Base-by-base conservation (phyloP, 2,888 invertebrate genomes). In the Ischnus inquisitorius region DNA sequence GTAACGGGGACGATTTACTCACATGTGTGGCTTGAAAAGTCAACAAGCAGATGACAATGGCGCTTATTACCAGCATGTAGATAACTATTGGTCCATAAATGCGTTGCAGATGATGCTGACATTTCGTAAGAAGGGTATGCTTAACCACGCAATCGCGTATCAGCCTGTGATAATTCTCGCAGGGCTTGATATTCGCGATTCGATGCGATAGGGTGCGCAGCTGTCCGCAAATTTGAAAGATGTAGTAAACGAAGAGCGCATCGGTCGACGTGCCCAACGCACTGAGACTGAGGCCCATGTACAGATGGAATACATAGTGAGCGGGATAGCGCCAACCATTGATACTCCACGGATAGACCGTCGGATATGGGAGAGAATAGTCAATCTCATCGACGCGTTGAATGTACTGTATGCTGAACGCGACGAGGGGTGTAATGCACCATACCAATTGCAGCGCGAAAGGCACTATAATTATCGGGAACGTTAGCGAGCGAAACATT, bases 211-310 rank as follows among this genome's bases (percentile, higher is more conserved):
- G 57, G 3, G 54, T 75, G 46, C 82, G 79, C 25, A 86, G 43
- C 71, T 82, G 67, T 14, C 77, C 74, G 51, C 48, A 74, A 57
- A 84, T 82, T 71, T 84, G 82, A 62, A 90, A 88, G 8, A 88
- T 54, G 34, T 88, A 88, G 10, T 88, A 79, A 14, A 88, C 88
- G 62, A 90, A 90, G 1, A 89, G 77, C 0, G 86, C 79, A 28
- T 91, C 91, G 3, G 87, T 84, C 1, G 88, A 86, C 8, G 67
- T 46, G 14, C 87, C 84, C 8, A 87, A 48, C 12, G 67, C 75
- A 16, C 84, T 43, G 0, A 87, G 28, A 2, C 72, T 74, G 1
- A 60, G 6, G 8, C 14, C 46, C 0, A 57, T n/a, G 34, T 60
- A 79, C 6, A 57, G 8, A 10, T 90, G 88, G 19, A 88, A 76